Conservation (phyloP, 2,113 vertebrate genomes). For the Oncorhynchus masou region DNA sequence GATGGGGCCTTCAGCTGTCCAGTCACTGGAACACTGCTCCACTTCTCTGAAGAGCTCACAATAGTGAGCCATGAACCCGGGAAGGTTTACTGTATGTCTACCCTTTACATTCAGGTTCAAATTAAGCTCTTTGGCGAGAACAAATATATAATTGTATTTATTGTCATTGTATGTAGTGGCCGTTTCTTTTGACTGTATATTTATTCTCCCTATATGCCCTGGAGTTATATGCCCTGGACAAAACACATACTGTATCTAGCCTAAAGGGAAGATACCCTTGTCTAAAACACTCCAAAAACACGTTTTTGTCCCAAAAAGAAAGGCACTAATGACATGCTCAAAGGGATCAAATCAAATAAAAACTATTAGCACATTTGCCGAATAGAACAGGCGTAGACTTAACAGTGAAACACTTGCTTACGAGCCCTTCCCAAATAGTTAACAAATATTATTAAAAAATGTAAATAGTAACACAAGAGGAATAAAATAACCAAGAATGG, state of each 20-base stretch:
- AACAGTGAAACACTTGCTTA: no score
- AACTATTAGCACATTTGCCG: constrained; percentile 4
- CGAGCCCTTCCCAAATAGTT: no score
- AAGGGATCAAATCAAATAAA: constrained; percentile 15
- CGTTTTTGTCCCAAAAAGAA: constrained; percentile 26
- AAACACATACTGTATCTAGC: constrained; percentile 36
- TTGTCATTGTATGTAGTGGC: constrained; percentile 19
- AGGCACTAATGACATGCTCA: constrained; percentile 40
- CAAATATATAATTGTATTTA: no score
- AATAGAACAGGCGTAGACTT: constrained; percentile 13
- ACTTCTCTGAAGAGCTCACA: constrained; percentile 34
- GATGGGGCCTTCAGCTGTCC: constrained; percentile 35
- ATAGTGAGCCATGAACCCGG: constrained; percentile 7
- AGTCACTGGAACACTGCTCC: constrained; percentile 45
- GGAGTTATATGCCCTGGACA: neutral
- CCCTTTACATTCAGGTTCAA: constrained; percentile 18
- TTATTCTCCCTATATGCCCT: constrained; percentile 41
- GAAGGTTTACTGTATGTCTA: neutral
- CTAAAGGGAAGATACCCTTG: neutral
- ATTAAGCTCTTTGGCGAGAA: constrained; percentile 27
- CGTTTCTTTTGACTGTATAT: constrained; percentile 60
- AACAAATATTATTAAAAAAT: no score
- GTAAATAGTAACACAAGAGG: no score
- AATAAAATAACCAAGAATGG: no score
- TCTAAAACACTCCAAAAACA: constrained; percentile 17